Base-by-base conservation (phyloP, 1,140 invertebrate species). In the Trachymyrmex septentrionalis region DNA sequence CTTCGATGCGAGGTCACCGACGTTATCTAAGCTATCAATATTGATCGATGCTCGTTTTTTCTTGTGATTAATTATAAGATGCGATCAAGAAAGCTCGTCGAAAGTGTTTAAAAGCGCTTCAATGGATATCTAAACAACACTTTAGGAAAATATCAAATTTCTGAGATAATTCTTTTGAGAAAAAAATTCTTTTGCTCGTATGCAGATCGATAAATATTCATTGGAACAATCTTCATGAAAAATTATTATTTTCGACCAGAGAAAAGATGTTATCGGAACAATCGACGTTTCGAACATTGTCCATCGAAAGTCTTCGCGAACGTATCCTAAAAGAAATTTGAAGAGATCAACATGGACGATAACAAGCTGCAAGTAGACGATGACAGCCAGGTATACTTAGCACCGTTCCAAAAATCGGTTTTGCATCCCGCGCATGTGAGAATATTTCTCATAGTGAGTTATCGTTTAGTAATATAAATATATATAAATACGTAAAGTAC, bases 301-400 rank as follows among this genome's bases (percentile, higher is more conserved):
- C 34, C 24, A 24, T 48, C 24, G 24, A 30, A 55, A 84, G 80
- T 4, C 69, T 73, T 27, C 14, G 38, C 27, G 19, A 48, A 19
- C 34, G 55, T 66, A 24, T 5, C 12, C 27, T 73, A 14, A 84
- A 34, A 75, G n/a, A 61, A 10, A 48, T 24, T 10, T 14, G 38
- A 59, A 38, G 38, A 48, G n/a, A 24, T 21, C 85, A 86, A 78
- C 53, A 91, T 90, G 89, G 89, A 91, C n/a, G 92, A 76, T 75
- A 90, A 82, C 50, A 88, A 57, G n/a, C 66, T 90, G 67, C 78
- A 81, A 30, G 57, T 91, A 24, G 91, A 93, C 67, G 82, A 92
- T 82, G 90, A 93, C 63, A 91, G 78, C 50, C 89, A 93, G 93
- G 93, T 93, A 93, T 61, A 50, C 73, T 64, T 69, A 69, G 71